phyloP scores from a whole-genome alignment of 1,140 invertebrate species.

The Aphidius gifuensis region DNA sequence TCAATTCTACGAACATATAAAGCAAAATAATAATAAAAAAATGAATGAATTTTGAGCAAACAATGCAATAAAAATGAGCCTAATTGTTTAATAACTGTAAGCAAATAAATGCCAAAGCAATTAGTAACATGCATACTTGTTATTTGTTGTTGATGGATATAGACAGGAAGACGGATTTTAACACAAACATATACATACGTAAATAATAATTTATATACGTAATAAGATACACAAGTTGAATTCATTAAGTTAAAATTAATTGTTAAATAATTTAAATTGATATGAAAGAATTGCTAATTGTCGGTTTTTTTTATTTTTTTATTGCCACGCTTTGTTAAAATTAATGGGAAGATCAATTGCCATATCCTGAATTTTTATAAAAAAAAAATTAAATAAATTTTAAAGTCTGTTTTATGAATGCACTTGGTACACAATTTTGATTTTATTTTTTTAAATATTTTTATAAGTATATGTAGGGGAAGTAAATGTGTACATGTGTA shows the following conservation, averaged over 20 bases:
- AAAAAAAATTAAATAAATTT: too few species aligned
- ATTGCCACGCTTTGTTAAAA: conserved; percentile 23
- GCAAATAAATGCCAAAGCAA: conserved; percentile 35
- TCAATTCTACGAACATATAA: too few species aligned
- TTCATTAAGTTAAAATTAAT: conserved; percentile 28
- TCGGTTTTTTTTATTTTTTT: conserved; percentile 20
- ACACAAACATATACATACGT: background rate
- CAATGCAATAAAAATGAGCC: conserved; percentile 20
- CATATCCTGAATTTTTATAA: background rate
- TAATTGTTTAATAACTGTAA: conserved; percentile 40
- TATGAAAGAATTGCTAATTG: conserved; percentile 34
- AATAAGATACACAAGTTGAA: too few species aligned
- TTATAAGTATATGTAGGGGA: too few species aligned
- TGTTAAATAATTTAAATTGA: conserved; percentile 44
- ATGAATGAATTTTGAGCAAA: background rate
- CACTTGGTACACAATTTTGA: too few species aligned
- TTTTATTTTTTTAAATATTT: too few species aligned
- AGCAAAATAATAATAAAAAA: too few species aligned
- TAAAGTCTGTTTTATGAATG: background rate
- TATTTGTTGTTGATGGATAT: background rate
- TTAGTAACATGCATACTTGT: conserved; percentile 27
- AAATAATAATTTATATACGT: too few species aligned
- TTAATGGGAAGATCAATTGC: conserved; percentile 11
- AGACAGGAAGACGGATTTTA: conserved; percentile 23
- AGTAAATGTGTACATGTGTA: too few species aligned